Evolutionary conservation across 35 echinoderm and acorn worm species (phyloP), one percentile per base, ranked within the genome.

Genomic region (Ophioderma brevispina): DNA sequence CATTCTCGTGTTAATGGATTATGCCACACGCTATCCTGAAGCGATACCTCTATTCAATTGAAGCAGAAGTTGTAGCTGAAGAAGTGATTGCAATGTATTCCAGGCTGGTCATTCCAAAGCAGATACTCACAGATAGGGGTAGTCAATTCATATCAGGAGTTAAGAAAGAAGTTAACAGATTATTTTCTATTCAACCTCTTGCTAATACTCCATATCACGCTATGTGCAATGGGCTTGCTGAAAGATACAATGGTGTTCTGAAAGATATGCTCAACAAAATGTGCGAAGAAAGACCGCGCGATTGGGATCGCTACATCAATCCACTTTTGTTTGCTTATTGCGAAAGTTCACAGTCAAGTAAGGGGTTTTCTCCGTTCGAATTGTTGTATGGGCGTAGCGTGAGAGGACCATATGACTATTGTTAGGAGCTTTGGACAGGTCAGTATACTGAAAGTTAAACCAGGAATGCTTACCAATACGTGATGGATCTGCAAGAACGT

Each of bases 131-230:
- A 32, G 89, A 91, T 42, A 14, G 32, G 17, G 93, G 88, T 19
- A 37, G 70, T 82, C 85, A 93, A 39, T 93, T 88, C 36, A 83
- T 40, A 25, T 88, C 84, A 0, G 85, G 64, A 0, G 0, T 93
- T 28, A 93, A 88, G 91, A 76, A 52, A 3, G 85, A 93, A 39
- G 84, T 86, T 0, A 91, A 63, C 82, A 56, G 87, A 46, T 38
- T 91, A 13, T 79, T 94, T 8, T 91, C 88, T 11, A 91, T 94
- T 43, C 39, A 59, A 0, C 70, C 76, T 76, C 30, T 94, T 1
- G 87, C 88, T 4, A 91, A 88, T 35, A 94, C 93, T 56, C 88
- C 82, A 31, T 94, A 94, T 49, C 87, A 94, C 38, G 31, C 92
- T 13, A 40, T 33, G n/a, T 85, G 87, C 25, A 94, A 94, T 81